phyloP scores from a whole-genome alignment of 2,888 invertebrate species.

The Galerucella calmariensis region DNA sequence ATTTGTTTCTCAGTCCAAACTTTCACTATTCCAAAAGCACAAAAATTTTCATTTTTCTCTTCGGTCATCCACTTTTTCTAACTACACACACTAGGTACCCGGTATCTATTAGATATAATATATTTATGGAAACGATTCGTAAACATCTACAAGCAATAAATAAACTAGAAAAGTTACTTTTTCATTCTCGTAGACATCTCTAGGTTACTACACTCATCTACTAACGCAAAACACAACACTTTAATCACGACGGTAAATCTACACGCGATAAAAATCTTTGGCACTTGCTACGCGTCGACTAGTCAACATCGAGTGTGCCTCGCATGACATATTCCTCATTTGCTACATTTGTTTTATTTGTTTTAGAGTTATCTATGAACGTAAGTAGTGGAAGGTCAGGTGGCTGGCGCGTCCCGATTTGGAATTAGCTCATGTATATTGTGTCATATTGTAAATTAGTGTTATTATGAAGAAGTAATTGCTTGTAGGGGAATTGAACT shows the following conservation, averaged over 20 bases:
- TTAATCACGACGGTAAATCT: slow-evolving; percentile 30
- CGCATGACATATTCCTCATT: slow-evolving; percentile 28
- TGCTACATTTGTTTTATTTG: slow-evolving; percentile 9
- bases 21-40: too few species aligned
- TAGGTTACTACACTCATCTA: slow-evolving; percentile 36
- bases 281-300: slow-evolving; percentile 26
- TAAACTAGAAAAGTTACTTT: slow-evolving; percentile 30
- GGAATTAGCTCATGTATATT: background rate
- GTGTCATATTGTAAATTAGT: slow-evolving; percentile 4
- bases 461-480: background rate
- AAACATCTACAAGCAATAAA: slow-evolving; percentile 14
- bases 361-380: slow-evolving; percentile 16
- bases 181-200: slow-evolving; percentile 33
- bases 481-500: background rate
- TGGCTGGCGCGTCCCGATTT: slow-evolving; percentile 6
- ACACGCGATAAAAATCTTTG: slow-evolving; percentile 31
- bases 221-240: slow-evolving; percentile 29
- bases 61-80: background rate
- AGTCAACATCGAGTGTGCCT: slow-evolving; percentile 26
- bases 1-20: too few species aligned
- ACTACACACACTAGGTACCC: background rate
- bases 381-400: slow-evolving; percentile 19
- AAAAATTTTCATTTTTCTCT: background rate
- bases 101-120: slow-evolving; percentile 1
- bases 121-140: slow-evolving; percentile 14